phyloP scores from a whole-genome alignment of 2,797 vertebrate genomes.

The Microhierax caerulescens region DNA sequence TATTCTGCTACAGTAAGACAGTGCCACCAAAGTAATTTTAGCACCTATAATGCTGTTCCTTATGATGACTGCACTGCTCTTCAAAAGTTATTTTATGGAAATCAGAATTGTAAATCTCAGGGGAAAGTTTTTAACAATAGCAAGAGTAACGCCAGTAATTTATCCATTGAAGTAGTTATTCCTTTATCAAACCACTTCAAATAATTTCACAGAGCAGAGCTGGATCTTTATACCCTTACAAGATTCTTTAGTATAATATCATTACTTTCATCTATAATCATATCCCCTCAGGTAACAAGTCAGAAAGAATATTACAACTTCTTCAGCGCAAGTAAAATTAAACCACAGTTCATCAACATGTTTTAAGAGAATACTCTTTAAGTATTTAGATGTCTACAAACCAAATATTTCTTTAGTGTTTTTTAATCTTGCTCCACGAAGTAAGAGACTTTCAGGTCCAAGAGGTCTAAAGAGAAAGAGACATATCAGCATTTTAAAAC shows the following conservation, averaged over 20 bases:
- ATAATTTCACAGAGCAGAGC: not conserved
- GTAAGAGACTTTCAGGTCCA: conserved; percentile 94
- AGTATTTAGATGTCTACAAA: conserved; percentile 75
- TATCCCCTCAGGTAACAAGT: not conserved
- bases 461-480: conserved; percentile 83
- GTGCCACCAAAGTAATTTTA: not conserved
- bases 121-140: conserved; percentile 3
- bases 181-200: conserved; percentile 35
- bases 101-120: conserved; percentile 16
- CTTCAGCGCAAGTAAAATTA: not conserved
- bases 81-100: conserved; percentile 24
- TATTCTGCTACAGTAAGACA: not conserved
- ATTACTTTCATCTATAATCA: conserved; percentile 16
- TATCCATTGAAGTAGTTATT: conserved; percentile 4
- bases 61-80: not conserved
- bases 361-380: conserved; percentile 22
- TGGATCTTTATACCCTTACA: conserved; percentile 14
- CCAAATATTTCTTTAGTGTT: conserved; percentile 99
- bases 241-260: not conserved
- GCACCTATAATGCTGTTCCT: not conserved
- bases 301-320: not conserved
- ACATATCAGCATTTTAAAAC: not conserved
- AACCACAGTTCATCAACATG: not conserved
- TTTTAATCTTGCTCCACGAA: conserved; percentile 96
- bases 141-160: conserved; percentile 25